Percentiles rank a stretch among this genome's conserved stretches.
Evolutionary conservation across 1,140 invertebrate genomes (phyloP).

Genomic region (Phymorhynchus buccinoides): DNA sequence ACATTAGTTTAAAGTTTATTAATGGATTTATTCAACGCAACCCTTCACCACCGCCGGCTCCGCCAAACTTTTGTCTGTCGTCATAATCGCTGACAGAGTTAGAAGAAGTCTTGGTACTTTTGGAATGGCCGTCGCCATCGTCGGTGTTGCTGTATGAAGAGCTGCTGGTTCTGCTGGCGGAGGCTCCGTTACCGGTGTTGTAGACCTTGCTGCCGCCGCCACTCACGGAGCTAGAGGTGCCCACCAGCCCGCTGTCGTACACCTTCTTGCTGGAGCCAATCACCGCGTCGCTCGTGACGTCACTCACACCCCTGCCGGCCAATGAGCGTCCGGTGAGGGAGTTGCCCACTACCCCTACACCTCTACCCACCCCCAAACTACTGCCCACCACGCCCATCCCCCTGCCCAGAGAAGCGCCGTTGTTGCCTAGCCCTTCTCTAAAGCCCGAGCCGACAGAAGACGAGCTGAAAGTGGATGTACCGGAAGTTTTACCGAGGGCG

Average conservation of each 20-base stretch:
- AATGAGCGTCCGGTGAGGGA: not conserved
- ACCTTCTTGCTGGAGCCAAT: not conserved
- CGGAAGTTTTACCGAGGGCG: not conserved
- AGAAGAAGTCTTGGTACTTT: too few relatives aligned
- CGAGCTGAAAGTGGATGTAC: not conserved
- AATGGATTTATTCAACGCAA: too few relatives aligned
- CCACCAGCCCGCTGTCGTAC: not conserved
- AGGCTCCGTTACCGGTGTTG: not conserved
- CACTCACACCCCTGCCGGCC: not conserved
- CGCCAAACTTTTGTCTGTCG: not conserved
- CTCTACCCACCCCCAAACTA: too few relatives aligned
- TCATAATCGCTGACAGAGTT: not conserved
- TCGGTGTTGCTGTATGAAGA: not conserved
- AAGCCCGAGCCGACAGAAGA: not conserved
- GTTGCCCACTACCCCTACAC: too few relatives aligned
- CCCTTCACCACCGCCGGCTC: too few relatives aligned
- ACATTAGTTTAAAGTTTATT: too few relatives aligned
- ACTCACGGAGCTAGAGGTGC: not conserved
- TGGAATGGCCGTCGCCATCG: not conserved
- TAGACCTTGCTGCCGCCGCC: not conserved
- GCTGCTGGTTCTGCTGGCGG: not conserved
- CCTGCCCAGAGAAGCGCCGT: not conserved
- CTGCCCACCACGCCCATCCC: too few relatives aligned
- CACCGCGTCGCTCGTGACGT: not conserved
- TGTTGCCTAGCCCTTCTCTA: not conserved